Percentiles rank a stretch among this genome's conserved stretches.
These are phyloP conservation scores for Coecobrya sp. DNA, from an alignment of 2,888 invertebrate genomes.

Conservation along the genomic window DNA sequence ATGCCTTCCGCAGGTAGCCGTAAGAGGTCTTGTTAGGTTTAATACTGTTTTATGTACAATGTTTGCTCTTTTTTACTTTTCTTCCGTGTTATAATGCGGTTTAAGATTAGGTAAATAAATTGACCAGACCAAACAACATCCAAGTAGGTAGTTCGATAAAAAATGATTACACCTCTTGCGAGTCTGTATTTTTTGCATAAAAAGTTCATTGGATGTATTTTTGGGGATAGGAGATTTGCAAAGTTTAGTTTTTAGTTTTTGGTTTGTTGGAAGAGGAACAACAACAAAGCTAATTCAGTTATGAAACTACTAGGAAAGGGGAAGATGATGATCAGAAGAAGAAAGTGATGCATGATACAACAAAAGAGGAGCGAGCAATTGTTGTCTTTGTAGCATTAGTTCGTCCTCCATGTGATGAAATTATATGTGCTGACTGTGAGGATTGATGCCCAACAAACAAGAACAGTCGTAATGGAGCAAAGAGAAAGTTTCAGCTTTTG, in stretches of 20 bases:
- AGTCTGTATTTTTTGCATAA: not conserved
- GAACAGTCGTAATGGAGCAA: slow-evolving; percentile 74
- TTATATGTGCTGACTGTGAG: not conserved
- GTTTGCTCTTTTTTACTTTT: not conserved
- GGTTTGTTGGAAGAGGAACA: slow-evolving; percentile 31
- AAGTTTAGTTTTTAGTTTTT: not conserved
- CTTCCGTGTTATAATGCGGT: not conserved
- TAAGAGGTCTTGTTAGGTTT: slow-evolving; percentile 75
- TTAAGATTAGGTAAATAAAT: not conserved
- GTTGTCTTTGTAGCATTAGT: slow-evolving; percentile 12
- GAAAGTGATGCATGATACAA: not conserved
- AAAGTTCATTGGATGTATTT: not conserved
- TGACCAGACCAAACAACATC: not conserved
- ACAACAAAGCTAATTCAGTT: slow-evolving; percentile 50
- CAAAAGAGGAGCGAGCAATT: not conserved
- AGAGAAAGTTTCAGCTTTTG: slow-evolving; percentile 71
- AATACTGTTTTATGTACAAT: not conserved
- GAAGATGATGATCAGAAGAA: slow-evolving; percentile 7
- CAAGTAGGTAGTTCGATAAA: not conserved
- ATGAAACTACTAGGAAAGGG: not conserved
- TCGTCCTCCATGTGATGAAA: slow-evolving; percentile 30
- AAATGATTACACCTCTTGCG: not conserved
- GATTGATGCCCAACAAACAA: slow-evolving; percentile 56
- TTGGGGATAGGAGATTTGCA: not conserved
- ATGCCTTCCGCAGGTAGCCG: slow-evolving; percentile 82